Percentiles rank a stretch among this genome's conserved stretches.
phyloP scores from a whole-genome alignment of 2,113 vertebrate genomes.

The Malaclemys terrapin region DNA sequence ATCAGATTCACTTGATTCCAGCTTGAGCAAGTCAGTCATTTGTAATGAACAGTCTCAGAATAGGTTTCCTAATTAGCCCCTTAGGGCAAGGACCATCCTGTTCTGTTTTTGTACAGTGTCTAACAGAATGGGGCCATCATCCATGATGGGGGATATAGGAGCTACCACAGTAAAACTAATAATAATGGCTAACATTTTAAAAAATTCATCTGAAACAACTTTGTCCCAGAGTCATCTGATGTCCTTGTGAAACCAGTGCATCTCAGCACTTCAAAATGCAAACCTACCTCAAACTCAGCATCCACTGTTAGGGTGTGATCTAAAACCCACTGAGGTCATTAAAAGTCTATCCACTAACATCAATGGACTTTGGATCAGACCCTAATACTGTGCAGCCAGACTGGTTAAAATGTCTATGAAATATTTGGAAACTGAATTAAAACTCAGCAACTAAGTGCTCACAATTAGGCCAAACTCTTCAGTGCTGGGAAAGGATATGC shows the following conservation, averaged over 20 bases:
- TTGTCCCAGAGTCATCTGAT: neutral
- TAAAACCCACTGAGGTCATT: slow-evolving; percentile 40
- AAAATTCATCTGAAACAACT: neutral
- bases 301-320: slow-evolving; percentile 21
- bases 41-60: neutral
- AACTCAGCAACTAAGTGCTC: slow-evolving; percentile 21
- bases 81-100: neutral
- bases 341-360: slow-evolving; percentile 48
- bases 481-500: slow-evolving; percentile 8
- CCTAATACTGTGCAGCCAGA: slow-evolving; percentile 15
- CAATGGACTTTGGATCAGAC: slow-evolving; percentile 40
- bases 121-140: neutral
- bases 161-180: neutral
- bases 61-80: neutral
- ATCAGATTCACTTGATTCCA: neutral
- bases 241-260: neutral
- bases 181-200: neutral
- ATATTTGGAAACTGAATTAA: slow-evolving; percentile 50
- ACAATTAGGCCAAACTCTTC: neutral
- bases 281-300: slow-evolving; percentile 24
- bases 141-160: neutral
- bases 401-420: neutral
- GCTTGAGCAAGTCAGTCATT: neutral
- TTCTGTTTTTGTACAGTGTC: neutral
- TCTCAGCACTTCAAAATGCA: neutral